These are phyloP conservation scores for Aphodius granarius DNA, from an alignment of 2,888 invertebrate genomes.

Conservation along the genomic window DNA sequence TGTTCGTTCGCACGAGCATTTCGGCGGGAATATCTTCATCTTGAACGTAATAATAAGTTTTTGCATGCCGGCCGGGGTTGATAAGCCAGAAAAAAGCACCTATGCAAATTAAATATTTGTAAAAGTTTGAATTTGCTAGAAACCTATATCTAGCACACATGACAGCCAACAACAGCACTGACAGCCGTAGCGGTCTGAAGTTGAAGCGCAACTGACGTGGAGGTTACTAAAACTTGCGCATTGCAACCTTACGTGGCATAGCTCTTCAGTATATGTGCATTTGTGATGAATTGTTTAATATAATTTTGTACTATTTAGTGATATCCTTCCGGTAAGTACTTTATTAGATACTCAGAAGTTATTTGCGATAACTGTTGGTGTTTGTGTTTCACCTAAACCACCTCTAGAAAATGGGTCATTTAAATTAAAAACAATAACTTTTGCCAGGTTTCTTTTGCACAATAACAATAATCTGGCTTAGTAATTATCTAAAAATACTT, in stretches of 20 bases:
- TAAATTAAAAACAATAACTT: not conserved
- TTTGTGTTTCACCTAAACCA: not conserved
- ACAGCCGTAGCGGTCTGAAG: constrained; percentile 23
- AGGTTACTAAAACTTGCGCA: constrained; percentile 58
- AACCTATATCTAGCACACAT: not conserved
- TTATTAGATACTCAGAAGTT: not conserved
- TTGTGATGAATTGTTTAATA: constrained; percentile 31
- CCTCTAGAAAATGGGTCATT: constrained; percentile 2
- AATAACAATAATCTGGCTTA: not conserved
- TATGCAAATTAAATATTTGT: not conserved
- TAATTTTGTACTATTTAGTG: constrained; percentile 21
- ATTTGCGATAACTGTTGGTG: not conserved
- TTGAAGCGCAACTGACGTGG: constrained; percentile 52
- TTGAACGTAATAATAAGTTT: not conserved
- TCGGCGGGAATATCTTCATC: not conserved
- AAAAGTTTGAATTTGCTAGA: not conserved
- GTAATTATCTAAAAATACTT: not conserved
- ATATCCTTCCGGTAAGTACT: constrained; percentile 15
- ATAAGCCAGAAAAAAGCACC: not conserved
- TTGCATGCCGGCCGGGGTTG: not conserved
- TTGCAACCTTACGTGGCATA: constrained; percentile 64
- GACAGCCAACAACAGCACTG: constrained; percentile 8
- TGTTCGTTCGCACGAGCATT: not conserved
- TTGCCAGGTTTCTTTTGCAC: not conserved
- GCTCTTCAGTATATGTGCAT: constrained; percentile 37